phyloP scores from a whole-genome alignment of 2,888 invertebrate species.

The Pediacus dermestoides region DNA sequence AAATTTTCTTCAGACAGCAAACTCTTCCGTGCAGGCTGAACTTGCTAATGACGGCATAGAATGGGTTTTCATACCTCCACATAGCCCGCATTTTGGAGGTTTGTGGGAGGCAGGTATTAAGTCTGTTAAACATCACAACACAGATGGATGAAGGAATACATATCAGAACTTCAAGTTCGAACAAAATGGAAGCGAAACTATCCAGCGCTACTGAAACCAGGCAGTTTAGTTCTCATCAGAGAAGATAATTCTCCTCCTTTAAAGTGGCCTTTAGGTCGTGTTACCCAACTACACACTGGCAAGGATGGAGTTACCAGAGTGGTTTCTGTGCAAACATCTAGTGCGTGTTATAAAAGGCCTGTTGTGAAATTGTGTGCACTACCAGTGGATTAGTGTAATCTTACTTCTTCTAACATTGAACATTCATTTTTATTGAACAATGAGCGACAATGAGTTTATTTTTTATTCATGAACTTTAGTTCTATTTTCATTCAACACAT shows the following conservation, averaged over 20 bases:
- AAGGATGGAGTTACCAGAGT: not conserved
- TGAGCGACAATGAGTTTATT: no score
- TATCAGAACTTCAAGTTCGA: no score
- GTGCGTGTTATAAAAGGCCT: not conserved
- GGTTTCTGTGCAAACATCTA: not conserved
- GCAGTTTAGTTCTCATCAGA: no score
- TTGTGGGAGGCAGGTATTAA: no score
- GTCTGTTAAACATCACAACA: constrained; percentile 3
- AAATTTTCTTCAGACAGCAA: not conserved
- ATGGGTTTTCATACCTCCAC: not conserved
- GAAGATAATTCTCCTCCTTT: no score
- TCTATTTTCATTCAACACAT: not conserved
- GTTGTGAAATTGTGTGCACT: not conserved
- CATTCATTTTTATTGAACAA: no score
- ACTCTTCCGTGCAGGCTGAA: not conserved
- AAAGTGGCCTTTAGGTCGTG: no score
- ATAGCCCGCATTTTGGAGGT: not conserved
- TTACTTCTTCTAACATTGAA: no score
- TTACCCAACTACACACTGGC: not conserved
- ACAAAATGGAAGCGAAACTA: no score
- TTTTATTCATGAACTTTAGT: not conserved
- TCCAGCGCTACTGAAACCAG: no score
- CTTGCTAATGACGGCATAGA: not conserved
- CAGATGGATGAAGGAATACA: no score
- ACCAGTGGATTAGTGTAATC: no score